Evolutionary conservation across 2,888 invertebrate genomes (phyloP).

Genomic region (Chelonus formosanus): DNA sequence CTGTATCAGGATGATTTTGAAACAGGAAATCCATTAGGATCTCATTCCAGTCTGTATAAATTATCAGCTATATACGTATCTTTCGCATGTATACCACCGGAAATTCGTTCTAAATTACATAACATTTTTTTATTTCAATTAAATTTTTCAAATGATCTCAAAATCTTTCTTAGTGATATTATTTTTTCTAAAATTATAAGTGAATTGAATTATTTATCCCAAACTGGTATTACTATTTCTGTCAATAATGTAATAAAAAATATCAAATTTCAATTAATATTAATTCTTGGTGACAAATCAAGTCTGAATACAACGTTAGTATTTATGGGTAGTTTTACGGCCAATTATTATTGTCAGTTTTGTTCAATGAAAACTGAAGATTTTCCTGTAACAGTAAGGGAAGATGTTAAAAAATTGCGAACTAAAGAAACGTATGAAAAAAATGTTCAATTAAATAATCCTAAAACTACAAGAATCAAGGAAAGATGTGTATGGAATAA

Average conservation of each 20-base stretch:
- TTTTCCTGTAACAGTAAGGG: neutral
- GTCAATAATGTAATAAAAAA: neutral
- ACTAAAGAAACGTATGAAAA: neutral
- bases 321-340: neutral
- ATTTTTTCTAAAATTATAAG: no score
- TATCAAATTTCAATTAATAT: constrained; percentile 1
- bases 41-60: constrained; percentile 26
- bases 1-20: constrained; percentile 39
- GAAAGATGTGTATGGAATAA: neutral
- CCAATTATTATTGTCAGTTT: neutral
- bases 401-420: neutral
- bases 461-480: neutral
- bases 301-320: neutral
- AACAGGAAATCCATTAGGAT: constrained; percentile 32
- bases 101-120: constrained; percentile 23
- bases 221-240: constrained; percentile 20
- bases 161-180: no score
- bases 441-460: neutral
- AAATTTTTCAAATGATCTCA: no score
- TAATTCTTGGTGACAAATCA: constrained; percentile 11
- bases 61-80: constrained; percentile 9
- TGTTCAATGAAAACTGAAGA: neutral
- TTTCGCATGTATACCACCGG: constrained; percentile 22
- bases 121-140: constrained; percentile 29
- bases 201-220: neutral